These are phyloP conservation scores for Zeuzera pyrina DNA, from an alignment of 2,888 invertebrate genomes.

Conservation along the genomic window DNA sequence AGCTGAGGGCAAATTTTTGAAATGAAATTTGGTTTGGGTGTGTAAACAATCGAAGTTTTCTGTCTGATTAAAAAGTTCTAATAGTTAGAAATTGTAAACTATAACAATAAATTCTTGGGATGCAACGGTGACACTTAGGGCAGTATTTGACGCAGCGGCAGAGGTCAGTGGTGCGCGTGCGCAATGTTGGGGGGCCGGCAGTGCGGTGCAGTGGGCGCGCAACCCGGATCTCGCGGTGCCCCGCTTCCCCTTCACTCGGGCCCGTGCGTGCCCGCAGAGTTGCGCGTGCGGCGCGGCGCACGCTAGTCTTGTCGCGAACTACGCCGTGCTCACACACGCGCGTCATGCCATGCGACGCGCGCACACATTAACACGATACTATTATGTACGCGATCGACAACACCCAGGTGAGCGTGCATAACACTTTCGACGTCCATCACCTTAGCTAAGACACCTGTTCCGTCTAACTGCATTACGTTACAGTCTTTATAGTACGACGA, in stretches of 20 bases:
- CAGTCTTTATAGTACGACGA: background rate
- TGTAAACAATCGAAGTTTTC: too few relatives aligned
- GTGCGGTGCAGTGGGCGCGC: slow-evolving; percentile 58
- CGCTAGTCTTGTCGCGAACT: slow-evolving; percentile 34
- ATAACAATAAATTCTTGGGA: too few relatives aligned
- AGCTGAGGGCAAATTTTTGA: too few relatives aligned
- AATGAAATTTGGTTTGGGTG: too few relatives aligned
- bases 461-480: background rate
- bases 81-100: too few relatives aligned
- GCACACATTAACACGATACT: slow-evolving; percentile 42
- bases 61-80: too few relatives aligned
- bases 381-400: slow-evolving; percentile 68
- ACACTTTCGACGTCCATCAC: slow-evolving; percentile 17
- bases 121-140: too few relatives aligned
- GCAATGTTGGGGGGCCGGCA: slow-evolving; percentile 57
- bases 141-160: slow-evolving; percentile 33
- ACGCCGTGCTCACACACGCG: slow-evolving; percentile 33
- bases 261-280: slow-evolving; percentile 43
- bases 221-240: slow-evolving; percentile 68
- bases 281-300: slow-evolving; percentile 29
- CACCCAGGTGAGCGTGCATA: slow-evolving; percentile 62
- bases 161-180: slow-evolving; percentile 44
- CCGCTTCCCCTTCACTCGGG: slow-evolving; percentile 70
- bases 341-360: slow-evolving; percentile 46
- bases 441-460: slow-evolving; percentile 22